Percentiles rank a stretch among this genome's conserved stretches.
Conservation (phyloP, 2,113 vertebrate species). For the Indicator indicator region DNA sequence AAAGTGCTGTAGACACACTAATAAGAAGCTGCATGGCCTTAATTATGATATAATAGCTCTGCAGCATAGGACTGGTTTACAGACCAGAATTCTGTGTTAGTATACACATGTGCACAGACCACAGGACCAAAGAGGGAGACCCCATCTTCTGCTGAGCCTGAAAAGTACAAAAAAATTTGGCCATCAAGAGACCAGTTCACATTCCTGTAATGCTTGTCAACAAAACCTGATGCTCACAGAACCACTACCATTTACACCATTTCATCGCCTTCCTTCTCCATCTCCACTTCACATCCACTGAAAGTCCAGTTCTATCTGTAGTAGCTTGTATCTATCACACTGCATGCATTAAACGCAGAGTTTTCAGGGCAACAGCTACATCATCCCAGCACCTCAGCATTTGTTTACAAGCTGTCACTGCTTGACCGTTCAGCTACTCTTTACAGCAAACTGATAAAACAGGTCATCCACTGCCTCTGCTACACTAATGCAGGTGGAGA, state of each 20-base stretch:
- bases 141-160: not conserved
- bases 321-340: fast-evolving
- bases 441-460: not conserved
- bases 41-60: not conserved
- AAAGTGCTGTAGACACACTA: not conserved
- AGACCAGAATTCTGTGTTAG: not conserved
- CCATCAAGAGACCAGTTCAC: not conserved
- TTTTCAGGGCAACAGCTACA: not conserved
- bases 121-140: not conserved
- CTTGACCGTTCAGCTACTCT: not conserved
- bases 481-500: not conserved
- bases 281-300: not conserved
- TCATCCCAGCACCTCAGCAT: not conserved
- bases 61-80: not conserved
- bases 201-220: not conserved
- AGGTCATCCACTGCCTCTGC: not conserved
- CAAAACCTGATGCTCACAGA: not conserved
- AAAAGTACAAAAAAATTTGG: not conserved
- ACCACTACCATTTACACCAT: not conserved
- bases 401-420: not conserved
- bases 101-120: not conserved
- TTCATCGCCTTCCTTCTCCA: not conserved
- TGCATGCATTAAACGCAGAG: not conserved
- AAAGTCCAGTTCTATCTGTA: not conserved
- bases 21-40: not conserved